Evolutionary conservation across 2,797 vertebrate species (phyloP).

Genomic region (Gymnodraco acuticeps): DNA sequence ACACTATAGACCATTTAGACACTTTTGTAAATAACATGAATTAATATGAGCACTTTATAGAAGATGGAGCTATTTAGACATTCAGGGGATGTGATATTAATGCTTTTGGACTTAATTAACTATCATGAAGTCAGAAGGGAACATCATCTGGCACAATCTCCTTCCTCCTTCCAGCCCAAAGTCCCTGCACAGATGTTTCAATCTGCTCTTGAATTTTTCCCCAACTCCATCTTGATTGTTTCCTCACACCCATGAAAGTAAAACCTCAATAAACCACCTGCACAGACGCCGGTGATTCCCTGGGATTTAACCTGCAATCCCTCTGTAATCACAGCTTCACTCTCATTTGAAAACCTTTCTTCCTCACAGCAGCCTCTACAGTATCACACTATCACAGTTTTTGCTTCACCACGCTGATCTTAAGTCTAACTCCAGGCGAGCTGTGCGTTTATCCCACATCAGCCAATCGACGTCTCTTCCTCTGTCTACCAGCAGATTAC

Average conservation of each 20-base stretch:
- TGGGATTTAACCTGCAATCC: conserved; percentile 70
- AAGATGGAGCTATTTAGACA: background rate
- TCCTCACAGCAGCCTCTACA: conserved; percentile 41
- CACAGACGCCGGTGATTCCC: conserved; percentile 54
- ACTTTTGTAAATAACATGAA: too few relatives aligned
- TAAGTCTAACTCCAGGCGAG: conserved; percentile 61
- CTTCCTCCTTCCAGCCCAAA: conserved; percentile 28
- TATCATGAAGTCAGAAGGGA: conserved; percentile 16
- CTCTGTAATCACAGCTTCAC: conserved; percentile 73
- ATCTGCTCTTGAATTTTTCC: conserved; percentile 29
- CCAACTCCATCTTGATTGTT: conserved; percentile 63
- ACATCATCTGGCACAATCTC: conserved; percentile 31
- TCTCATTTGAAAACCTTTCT: conserved; percentile 47
- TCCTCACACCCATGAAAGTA: conserved; percentile 58
- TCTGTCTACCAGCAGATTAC: conserved; percentile 69
- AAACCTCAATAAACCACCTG: conserved; percentile 70
- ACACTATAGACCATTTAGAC: too few relatives aligned
- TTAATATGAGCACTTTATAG: too few relatives aligned
- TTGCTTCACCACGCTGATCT: conserved; percentile 62
- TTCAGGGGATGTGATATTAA: conserved; percentile 16
- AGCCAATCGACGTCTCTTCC: conserved; percentile 43
- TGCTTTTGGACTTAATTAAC: conserved; percentile 31
- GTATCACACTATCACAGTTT: conserved; percentile 59
- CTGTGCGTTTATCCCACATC: conserved; percentile 67
- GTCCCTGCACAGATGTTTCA: conserved; percentile 53